A percentile compares a stretch with the other conserved stretches of the same genome.
Evolutionary conservation across 2,113 vertebrate species (phyloP).

Genomic region (Baryphthengus martii): DNA sequence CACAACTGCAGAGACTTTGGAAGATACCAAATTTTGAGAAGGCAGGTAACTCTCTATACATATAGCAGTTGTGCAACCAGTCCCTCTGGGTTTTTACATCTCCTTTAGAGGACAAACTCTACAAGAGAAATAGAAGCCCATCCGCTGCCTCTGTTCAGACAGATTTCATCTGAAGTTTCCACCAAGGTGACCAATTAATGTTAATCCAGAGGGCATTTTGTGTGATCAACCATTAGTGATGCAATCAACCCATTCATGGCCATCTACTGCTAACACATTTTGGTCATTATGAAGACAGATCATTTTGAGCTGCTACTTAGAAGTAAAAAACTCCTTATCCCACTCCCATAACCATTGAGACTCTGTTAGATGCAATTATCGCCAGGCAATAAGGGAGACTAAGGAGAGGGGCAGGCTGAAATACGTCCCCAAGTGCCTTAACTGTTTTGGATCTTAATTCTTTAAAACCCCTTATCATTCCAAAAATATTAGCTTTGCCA

Average conservation of each 20-base stretch:
- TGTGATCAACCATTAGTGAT: slow-evolving; percentile 32
- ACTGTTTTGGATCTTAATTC: slow-evolving; percentile 10
- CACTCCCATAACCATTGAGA: neutral
- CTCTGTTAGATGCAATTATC: neutral
- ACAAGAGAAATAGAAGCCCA: neutral
- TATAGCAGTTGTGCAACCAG: neutral
- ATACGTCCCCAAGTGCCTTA: neutral
- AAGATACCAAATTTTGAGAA: neutral
- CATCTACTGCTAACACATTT: slow-evolving; percentile 34
- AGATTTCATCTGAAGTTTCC: neutral
- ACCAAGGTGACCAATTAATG: slow-evolving; percentile 37
- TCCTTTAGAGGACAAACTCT: neutral
- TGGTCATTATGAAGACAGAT: slow-evolving; percentile 41
- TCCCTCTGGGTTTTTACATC: neutral
- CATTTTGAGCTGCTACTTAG: neutral
- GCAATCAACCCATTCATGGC: slow-evolving; percentile 37
- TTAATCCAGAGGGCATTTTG: slow-evolving; percentile 40
- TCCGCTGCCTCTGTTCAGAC: neutral
- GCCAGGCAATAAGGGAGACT: neutral
- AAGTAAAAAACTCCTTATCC: slow-evolving; percentile 27
- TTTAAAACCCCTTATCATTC: neutral
- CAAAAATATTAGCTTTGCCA: slow-evolving; percentile 23
- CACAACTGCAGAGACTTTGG: neutral
- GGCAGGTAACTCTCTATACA: neutral
- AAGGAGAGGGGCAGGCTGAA: neutral